These are phyloP conservation scores for Lepus timidus DNA, from an alignment of 2,113 vertebrate species.

Conservation along the genomic window DNA sequence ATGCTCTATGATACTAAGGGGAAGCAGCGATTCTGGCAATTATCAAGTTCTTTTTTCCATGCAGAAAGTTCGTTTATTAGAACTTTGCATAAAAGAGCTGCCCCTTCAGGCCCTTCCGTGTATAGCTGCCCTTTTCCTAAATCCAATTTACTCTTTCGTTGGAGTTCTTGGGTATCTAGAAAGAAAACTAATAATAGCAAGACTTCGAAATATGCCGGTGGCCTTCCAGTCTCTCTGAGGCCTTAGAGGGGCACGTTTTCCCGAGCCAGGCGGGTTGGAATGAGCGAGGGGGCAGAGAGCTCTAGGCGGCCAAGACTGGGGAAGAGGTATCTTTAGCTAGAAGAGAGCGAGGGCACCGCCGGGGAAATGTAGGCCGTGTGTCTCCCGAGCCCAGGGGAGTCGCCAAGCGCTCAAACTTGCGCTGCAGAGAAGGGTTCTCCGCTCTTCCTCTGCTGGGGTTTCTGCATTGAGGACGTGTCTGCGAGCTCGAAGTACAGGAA, in stretches of 20 bases:
- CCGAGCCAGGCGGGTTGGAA: slow-evolving; percentile 32
- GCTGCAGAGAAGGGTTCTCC: background rate
- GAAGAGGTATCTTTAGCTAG: background rate
- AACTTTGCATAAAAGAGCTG: background rate
- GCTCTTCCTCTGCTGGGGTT: background rate
- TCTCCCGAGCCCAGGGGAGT: fast-evolving
- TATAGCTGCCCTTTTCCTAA: background rate
- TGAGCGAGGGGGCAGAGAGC: background rate
- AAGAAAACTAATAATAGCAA: slow-evolving; percentile 63
- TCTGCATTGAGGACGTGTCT: background rate
- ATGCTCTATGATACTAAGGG: background rate
- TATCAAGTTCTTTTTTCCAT: background rate
- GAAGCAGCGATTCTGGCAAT: background rate
- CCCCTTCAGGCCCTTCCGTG: background rate
- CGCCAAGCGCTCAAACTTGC: background rate
- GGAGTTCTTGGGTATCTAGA: slow-evolving; percentile 53
- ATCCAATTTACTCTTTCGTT: background rate
- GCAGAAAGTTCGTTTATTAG: slow-evolving; percentile 5
- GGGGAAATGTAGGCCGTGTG: background rate
- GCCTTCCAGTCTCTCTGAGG: slow-evolving; percentile 31
- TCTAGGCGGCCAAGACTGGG: background rate
- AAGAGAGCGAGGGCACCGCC: background rate
- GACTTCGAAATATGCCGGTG: slow-evolving; percentile 40
- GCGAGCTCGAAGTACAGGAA: background rate
- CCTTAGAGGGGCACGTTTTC: slow-evolving; percentile 17